Evolutionary conservation across 1,140 invertebrate species (phyloP), one percentile per base, ranked within the genome.

Genomic region (Calephelis nemesis): DNA sequence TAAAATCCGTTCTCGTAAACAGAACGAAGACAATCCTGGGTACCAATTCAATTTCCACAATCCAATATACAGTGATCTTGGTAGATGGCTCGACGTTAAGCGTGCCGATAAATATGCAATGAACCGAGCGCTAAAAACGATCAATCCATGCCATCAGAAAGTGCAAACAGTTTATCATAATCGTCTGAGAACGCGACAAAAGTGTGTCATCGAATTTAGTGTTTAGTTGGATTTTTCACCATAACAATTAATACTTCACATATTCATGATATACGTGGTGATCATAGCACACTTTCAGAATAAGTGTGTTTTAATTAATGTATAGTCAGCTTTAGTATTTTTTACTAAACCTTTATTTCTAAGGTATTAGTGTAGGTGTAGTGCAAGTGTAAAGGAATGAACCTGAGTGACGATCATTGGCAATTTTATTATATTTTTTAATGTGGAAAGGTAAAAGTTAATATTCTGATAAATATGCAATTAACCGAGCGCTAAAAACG

Each of bases 101-200:
- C 70, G 52, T 50, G 42, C 67, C 75, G 70, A 77, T 74, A 74
- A 74, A 77, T 77, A 77, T 73, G 69, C 73, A 77, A 74, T 73
- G 70, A 73, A 73, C 66, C 63, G 63, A n/a, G 54, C 69, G 68
- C 19, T 70, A 60, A 70, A 73, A 62, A 68, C 66, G 67, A 77
- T 77, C 75, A 74, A 74, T 74, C 73, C 54, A 65, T 63, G 70
- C 73, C 73, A 67, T 50, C 67, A 60, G 68, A 64, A 62, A 74
- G 49, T 64, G 69, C 63, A 71, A 72, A 67, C 70, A 69, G 70
- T 76, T 76, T 73, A 72, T 76, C 70, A 74, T 74, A 74, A 72
- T 71, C 62, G 68, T 71, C 72, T 70, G 58, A 15, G 40, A 67
- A 63, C 67, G 69, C 39, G 39, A 30, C 49, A 62, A 66, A 70